Evolutionary conservation across 2,888 invertebrate genomes (phyloP).

Genomic region (Chrysolina americana): DNA sequence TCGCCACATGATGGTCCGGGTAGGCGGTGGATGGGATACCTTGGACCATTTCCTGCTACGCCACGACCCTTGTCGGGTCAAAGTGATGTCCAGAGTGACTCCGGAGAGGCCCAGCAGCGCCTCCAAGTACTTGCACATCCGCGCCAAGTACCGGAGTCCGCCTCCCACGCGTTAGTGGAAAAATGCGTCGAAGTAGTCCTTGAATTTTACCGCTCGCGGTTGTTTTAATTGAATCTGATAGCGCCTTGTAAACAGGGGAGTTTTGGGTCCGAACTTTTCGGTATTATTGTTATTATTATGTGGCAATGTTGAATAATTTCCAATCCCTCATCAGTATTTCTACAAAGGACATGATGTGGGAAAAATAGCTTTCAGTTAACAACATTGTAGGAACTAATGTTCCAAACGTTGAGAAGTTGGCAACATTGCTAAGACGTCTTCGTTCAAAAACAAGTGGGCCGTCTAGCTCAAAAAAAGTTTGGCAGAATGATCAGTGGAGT

Average conservation of each 20-base stretch:
- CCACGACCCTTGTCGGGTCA: slow-evolving; percentile 89
- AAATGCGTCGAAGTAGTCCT: background rate
- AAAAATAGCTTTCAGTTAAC: too few relatives aligned
- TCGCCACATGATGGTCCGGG: slow-evolving; percentile 96
- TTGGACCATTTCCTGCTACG: slow-evolving; percentile 92
- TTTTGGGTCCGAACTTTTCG: background rate
- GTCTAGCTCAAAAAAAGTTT: too few relatives aligned
- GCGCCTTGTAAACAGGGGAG: background rate
- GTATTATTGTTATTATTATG: too few relatives aligned
- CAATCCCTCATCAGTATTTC: too few relatives aligned
- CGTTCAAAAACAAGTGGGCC: too few relatives aligned
- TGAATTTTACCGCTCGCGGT: background rate
- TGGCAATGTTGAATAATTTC: too few relatives aligned
- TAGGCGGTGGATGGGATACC: slow-evolving; percentile 92
- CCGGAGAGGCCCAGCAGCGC: slow-evolving; percentile 62
- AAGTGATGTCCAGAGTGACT: slow-evolving; percentile 65
- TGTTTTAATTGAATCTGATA: background rate
- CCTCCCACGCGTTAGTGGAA: slow-evolving; percentile 71
- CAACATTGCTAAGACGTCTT: too few relatives aligned
- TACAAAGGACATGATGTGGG: too few relatives aligned
- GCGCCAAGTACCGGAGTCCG: slow-evolving; percentile 81
- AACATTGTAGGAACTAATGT: too few relatives aligned
- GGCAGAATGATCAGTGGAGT: too few relatives aligned
- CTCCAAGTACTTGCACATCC: slow-evolving; percentile 77
- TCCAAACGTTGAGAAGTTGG: too few relatives aligned